These are phyloP conservation scores for Pseudococcus longispinus DNA, from an alignment of 2,888 invertebrate genomes.

Conservation along the genomic window DNA sequence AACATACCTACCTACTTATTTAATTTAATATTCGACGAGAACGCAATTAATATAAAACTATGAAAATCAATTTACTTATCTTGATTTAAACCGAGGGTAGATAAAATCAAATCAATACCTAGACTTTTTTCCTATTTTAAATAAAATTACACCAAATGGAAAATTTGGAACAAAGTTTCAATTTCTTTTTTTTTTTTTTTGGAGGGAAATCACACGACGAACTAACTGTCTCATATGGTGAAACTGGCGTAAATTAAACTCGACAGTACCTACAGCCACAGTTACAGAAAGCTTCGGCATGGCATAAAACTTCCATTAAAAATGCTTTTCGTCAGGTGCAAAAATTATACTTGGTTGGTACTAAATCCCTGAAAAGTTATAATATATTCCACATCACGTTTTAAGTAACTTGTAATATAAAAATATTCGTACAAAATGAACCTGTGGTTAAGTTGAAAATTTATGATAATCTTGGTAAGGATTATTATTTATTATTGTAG, in stretches of 20 bases:
- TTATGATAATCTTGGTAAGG: background rate
- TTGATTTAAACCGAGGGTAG: background rate
- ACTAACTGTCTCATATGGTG: background rate
- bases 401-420: background rate
- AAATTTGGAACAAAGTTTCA: constrained; percentile 6
- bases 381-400: constrained; percentile 17
- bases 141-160: background rate
- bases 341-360: background rate
- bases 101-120: background rate
- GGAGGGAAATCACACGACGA: background rate
- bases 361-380: constrained; percentile 23
- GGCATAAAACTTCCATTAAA: constrained; percentile 21
- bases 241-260: constrained; percentile 23
- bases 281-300: constrained; percentile 1
- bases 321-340: constrained; percentile 22
- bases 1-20: too few species aligned
- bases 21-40: too few species aligned
- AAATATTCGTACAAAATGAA: background rate
- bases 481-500: background rate
- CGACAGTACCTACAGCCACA: background rate
- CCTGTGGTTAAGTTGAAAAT: background rate
- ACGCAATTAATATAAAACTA: too few species aligned
- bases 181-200: background rate
- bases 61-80: too few species aligned
- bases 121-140: background rate